These are phyloP conservation scores for Microtus ochrogaster DNA, from an alignment of 2,113 vertebrate species.

Conservation along the genomic window DNA sequence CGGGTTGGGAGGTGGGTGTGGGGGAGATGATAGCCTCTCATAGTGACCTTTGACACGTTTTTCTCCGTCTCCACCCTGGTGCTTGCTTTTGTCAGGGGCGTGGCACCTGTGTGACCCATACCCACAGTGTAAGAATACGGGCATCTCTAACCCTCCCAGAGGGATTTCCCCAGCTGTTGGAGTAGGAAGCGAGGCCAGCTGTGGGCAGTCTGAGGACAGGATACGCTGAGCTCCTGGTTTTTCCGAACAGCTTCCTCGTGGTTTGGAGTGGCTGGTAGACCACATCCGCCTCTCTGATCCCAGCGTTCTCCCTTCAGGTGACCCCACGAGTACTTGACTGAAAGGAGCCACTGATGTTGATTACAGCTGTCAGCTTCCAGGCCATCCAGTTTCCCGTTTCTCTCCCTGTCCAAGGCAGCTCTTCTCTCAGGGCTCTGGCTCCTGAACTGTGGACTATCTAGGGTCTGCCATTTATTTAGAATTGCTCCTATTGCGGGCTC, in stretches of 20 bases:
- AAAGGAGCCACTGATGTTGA: neutral
- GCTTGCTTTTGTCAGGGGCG: too few relatives aligned
- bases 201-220: too few relatives aligned
- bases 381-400: neutral
- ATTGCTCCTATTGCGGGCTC: accelerated
- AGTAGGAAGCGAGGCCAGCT: neutral
- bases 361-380: accelerated
- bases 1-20: neutral
- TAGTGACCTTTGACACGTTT: neutral
- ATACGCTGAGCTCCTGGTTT: accelerated
- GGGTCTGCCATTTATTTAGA: neutral
- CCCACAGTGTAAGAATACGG: accelerated
- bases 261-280: neutral
- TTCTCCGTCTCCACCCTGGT: neutral
- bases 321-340: neutral
- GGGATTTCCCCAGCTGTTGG: too few relatives aligned
- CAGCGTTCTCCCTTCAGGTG: neutral
- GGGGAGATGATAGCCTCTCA: neutral
- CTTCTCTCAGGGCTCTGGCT: neutral
- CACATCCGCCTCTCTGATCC: neutral
- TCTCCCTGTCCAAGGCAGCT: neutral
- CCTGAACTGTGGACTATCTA: accelerated
- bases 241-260: neutral
- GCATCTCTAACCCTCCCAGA: accelerated
- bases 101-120: neutral